Percentiles rank a stretch among this genome's conserved stretches.
phyloP scores from a whole-genome alignment of 2,113 vertebrate species.

The Lepus timidus region DNA sequence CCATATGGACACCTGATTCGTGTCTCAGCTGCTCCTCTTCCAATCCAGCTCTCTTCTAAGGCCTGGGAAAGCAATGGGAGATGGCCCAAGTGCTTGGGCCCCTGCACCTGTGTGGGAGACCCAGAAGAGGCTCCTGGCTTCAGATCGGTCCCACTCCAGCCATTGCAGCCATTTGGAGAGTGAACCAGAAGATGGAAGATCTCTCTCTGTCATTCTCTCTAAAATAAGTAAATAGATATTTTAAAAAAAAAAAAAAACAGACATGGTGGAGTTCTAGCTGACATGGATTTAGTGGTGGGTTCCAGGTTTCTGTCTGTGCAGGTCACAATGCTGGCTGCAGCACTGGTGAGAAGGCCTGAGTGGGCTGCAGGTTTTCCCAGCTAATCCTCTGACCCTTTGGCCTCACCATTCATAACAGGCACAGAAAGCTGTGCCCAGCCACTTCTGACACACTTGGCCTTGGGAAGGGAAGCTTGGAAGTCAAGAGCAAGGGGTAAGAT shows the following conservation, averaged over 20 bases:
- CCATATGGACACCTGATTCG: no score
- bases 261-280: neutral
- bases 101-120: no score
- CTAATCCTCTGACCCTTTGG: neutral
- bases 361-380: neutral
- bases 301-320: neutral
- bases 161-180: no score
- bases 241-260: neutral
- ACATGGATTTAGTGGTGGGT: neutral
- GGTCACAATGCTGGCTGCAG: neutral
- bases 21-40: no score
- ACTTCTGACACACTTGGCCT: neutral
- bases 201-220: no score
- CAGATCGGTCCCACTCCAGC: no score
- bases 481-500: neutral
- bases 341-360: neutral
- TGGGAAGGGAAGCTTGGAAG: neutral
- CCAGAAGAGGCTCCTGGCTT: no score
- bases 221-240: no score
- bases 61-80: no score
- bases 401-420: neutral
- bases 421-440: neutral
- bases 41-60: no score
- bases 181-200: no score
- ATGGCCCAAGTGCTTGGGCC: no score